Conservation (phyloP, 2,113 vertebrate genomes). For the Rallus limicola region DNA sequence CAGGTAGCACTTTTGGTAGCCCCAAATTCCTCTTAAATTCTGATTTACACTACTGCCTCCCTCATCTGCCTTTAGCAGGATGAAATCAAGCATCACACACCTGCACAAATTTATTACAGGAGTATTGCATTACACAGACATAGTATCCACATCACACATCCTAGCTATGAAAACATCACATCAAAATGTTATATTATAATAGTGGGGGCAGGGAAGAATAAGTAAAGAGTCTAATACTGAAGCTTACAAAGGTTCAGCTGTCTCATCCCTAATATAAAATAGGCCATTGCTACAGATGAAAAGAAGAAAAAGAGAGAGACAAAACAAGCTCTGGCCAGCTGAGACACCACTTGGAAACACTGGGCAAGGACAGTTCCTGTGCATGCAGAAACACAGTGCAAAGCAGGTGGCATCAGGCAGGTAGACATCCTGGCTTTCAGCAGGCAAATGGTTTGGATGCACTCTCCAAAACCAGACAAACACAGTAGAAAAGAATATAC, state of each 20-base stretch:
- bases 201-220: fast-evolving
- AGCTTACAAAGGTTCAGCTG: neutral
- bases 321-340: neutral
- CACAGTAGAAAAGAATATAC: neutral
- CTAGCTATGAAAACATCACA: neutral
- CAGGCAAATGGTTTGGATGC: neutral
- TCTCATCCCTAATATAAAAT: neutral
- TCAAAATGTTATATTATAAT: neutral
- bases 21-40: neutral
- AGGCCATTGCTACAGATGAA: neutral
- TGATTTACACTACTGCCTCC: neutral
- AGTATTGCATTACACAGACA: neutral
- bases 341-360: neutral
- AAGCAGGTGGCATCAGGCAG: neutral
- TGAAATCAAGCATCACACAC: neutral
- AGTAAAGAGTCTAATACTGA: neutral
- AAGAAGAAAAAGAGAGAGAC: neutral
- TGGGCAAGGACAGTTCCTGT: neutral
- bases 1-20: neutral
- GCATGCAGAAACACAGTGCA: neutral
- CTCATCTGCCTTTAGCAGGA: neutral
- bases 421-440: neutral
- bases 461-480: neutral
- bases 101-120: neutral
- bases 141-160: neutral